These are phyloP conservation scores for Sarcophaga variegata DNA, from an alignment of 2,888 invertebrate species.

Conservation along the genomic window DNA sequence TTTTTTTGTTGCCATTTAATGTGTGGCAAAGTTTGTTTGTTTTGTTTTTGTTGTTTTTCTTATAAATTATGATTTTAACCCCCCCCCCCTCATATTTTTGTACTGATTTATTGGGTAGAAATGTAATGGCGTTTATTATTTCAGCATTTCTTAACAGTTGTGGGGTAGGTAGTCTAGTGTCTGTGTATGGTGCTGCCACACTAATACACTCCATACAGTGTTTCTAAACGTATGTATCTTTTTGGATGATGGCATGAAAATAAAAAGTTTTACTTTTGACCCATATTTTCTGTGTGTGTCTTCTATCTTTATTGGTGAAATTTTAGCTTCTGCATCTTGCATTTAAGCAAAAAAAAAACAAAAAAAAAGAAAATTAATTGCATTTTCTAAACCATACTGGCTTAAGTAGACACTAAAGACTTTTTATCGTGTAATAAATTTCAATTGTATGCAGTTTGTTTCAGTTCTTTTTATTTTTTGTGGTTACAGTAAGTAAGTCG, in stretches of 20 bases:
- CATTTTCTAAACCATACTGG: background rate
- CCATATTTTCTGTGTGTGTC: slow-evolving; percentile 44
- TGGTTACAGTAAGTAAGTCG: background rate
- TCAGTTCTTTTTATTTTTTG: background rate
- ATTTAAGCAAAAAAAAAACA: no score
- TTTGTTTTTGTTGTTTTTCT: slow-evolving; percentile 47
- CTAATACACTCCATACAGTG: no score
- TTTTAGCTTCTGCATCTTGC: slow-evolving; percentile 5
- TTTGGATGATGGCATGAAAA: slow-evolving; percentile 10
- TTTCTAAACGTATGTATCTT: background rate
- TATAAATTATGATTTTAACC: slow-evolving; percentile 65
- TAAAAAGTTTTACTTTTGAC: slow-evolving; percentile 64
- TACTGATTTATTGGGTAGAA: slow-evolving; percentile 66
- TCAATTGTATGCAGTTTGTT: background rate
- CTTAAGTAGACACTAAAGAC: slow-evolving; percentile 23
- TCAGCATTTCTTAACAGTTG: background rate
- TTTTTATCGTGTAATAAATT: background rate
- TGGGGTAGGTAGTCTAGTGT: slow-evolving; percentile 7
- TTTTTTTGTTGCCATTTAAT: slow-evolving; percentile 33
- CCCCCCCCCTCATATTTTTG: slow-evolving; percentile 49
- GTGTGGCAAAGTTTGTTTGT: slow-evolving; percentile 54
- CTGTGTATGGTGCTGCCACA: background rate
- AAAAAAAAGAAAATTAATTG: slow-evolving; percentile 46
- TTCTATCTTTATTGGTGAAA: slow-evolving; percentile 42
- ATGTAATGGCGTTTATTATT: slow-evolving; percentile 61